These are phyloP conservation scores for Cygnus olor DNA, from an alignment of 2,797 vertebrate genomes.

Conservation along the genomic window DNA sequence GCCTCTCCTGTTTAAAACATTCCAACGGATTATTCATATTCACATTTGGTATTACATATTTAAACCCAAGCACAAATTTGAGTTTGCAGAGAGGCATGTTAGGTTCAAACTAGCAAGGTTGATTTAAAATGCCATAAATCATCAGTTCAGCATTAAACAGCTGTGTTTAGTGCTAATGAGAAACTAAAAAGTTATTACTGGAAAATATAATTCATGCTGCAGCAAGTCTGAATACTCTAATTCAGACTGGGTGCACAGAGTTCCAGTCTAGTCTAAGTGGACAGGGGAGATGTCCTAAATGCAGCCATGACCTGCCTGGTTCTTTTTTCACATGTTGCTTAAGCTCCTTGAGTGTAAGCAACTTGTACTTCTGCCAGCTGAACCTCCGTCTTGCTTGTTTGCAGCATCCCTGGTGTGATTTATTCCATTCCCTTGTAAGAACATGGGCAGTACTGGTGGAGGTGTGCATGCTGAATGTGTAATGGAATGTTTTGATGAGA, in stretches of 20 bases:
- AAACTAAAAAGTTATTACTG: background rate
- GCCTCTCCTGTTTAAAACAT: background rate
- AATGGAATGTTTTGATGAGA: background rate
- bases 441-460: fast-evolving
- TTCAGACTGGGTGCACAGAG: background rate
- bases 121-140: conserved; percentile 5
- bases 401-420: background rate
- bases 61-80: background rate
- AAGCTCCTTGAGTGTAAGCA: background rate
- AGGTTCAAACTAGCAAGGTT: background rate
- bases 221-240: background rate
- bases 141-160: background rate
- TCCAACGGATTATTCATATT: background rate
- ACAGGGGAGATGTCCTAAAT: background rate
- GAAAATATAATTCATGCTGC: conserved; percentile 47
- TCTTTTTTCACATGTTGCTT: background rate
- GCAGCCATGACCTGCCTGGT: background rate
- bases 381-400: background rate
- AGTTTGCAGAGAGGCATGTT: background rate
- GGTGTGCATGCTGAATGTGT: fast-evolving
- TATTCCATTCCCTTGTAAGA: background rate
- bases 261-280: background rate
- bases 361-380: background rate
- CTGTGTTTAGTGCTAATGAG: conserved; percentile 27
- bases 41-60: background rate